phyloP scores from a whole-genome alignment of 1,140 invertebrate species.

The Sminthurides bifidus region DNA sequence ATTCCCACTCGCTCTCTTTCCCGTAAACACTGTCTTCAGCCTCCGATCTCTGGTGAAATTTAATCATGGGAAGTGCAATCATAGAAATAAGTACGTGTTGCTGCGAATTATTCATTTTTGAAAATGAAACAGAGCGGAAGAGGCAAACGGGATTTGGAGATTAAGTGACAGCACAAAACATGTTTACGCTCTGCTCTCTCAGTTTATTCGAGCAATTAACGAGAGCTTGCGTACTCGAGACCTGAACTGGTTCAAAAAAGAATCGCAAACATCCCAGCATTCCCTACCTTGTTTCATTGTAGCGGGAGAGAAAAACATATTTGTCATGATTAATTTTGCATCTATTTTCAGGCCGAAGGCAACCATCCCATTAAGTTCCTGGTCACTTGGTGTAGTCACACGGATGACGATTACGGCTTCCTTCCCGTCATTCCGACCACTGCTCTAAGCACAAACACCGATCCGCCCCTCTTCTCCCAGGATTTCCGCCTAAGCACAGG shows the following conservation, averaged over 20 bases:
- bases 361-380: not conserved
- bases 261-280: not conserved
- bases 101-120: too few relatives aligned
- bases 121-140: too few relatives aligned
- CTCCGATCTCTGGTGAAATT: too few relatives aligned
- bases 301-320: slow-evolving; percentile 1
- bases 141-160: too few relatives aligned
- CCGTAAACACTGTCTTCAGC: too few relatives aligned
- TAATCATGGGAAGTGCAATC: too few relatives aligned
- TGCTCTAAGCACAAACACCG: not conserved
- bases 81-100: too few relatives aligned
- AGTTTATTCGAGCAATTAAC: too few relatives aligned
- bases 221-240: too few relatives aligned
- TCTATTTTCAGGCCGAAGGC: not conserved
- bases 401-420: slow-evolving; percentile 3
- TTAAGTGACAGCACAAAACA: too few relatives aligned
- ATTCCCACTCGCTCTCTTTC: too few relatives aligned
- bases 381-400: not conserved
- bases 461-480: not conserved
- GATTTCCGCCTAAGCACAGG: not conserved
- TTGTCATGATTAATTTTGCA: not conserved
- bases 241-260: not conserved
- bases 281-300: not conserved
- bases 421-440: not conserved
- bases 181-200: too few relatives aligned